Evolutionary conservation across 1,140 invertebrate species (phyloP), one percentile per base, ranked within the genome.

Genomic region (Trigoniulus corallinus): DNA sequence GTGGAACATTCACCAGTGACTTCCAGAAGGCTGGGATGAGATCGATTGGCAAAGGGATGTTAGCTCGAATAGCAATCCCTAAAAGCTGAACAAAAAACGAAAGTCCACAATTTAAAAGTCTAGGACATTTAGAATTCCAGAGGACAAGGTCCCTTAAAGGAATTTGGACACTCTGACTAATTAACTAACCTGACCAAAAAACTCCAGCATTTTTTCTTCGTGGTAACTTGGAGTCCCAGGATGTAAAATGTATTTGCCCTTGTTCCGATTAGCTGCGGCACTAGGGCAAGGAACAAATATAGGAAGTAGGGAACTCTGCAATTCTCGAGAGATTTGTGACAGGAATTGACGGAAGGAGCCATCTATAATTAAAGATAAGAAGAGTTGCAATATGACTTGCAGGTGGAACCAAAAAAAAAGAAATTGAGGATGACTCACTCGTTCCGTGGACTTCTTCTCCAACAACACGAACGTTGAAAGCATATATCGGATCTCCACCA

Each of bases 361-460:
- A 64, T 64, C 65, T 67, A 47, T 40, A 15, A 20, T 47, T 20
- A 23, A 50, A 12, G 15, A 15, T 22, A 46, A 46, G 7, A 3
- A 29, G 49, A 41, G n/a, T 50, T 22, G 24, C 20, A 48, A 15
- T 25, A 3, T 26, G n/a, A 21, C 48, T 10, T 41, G 15, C n/a
- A 18, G n/a, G 10, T 51, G 18, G n/a, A 23, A 4, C 15, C 10
- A 7, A 12, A 51, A n/a, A 4, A 24, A 22, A 4, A 26, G 12
- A 7, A 29, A 15, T 18, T 2, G 15, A 40, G 18, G 13, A 20
- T 59, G n/a, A n/a, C 63, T 57, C 58, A 67, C 66, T 68, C 44
- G 63, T 67, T 48, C 68, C 68, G 44, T 67, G 65, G 15, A 70
- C 68, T 52, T 70, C 67, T 53, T 70, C 68, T 24, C 68, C 68